Evolutionary conservation across 1,140 invertebrate species (phyloP), one percentile per base, ranked within the genome.

Genomic region (Ceratina japonica): DNA sequence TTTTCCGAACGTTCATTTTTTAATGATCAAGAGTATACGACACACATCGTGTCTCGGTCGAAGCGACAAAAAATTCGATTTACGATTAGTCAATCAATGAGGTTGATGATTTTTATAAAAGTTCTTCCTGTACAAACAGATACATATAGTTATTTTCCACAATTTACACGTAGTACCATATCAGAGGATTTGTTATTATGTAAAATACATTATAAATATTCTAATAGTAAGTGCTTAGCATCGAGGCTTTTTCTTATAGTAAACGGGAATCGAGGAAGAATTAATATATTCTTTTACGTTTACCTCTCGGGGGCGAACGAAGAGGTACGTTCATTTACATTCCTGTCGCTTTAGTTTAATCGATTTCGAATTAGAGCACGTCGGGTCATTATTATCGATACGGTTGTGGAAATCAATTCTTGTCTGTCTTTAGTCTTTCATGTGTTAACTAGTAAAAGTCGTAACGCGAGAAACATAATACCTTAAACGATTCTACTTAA

Each of bases 401-500:
- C 63, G 68, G 69, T 78, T 63, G 75, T 78, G 75, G 68, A 78
- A 78, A 78, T 78, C 63, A 59, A 78, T 63, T 78, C 68, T 78
- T 31, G 59, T 78, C 49, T 75, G 8, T 70, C 22, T 78, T 44
- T 78, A 78, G 75, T 78, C 75, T 78, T 78, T 78, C 75, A 78
- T 63, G 51, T 15, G 59, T 78, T 78, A 72, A 44, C n/a, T 78
- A 78, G 75, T 78, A 56, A 72, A 78, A 49, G 24, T 78, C 75
- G 71, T 73, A 66, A 49, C 61, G 20, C 56, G 64, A 83, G 65
- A 75, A 49, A 78, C 61, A 49, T 79, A 82, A 79, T 83, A 27
- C 58, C 75, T 78, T 83, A 83, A 44, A 83, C 49, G 58, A 83
- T 79, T 82, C 56, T 44, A 74, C 80, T 82, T 66, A 79, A 59